Base-by-base conservation (phyloP, 92 coral and sea anemone species). In the Porites cylindrica region DNA sequence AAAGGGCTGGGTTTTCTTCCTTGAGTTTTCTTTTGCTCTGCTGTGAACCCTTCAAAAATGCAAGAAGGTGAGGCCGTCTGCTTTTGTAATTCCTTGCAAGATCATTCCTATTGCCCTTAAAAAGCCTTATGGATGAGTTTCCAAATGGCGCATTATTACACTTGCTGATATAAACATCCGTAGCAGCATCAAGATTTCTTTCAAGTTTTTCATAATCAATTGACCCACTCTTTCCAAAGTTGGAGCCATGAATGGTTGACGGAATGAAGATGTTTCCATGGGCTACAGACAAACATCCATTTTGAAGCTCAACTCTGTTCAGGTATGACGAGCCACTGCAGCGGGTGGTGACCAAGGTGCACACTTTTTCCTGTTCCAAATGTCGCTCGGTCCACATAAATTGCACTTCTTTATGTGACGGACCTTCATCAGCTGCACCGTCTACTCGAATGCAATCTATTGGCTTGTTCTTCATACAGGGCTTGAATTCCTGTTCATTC, bases 271-370 rank as follows among this genome's bases (percentile, higher is more conserved):
- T 54, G 53, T 77, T 85, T 65, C 26, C 19, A 64, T 85, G 89
- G 68, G 81, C 83, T 18, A 85, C 29, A 54, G 78, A 51, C 60
- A 80, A 26, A 63, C 91, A 88, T 20, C 82, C 87, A 78, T 90
- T 90, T 79, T 90, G 89, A 26, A 84, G 89, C 78, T 90, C 90
- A 53, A 90, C 93, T 23, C 87, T 32, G 79, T 90, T 90, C 16
- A 90, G 79, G 66, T 90, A 86, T 17, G 87, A 80, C 50, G 87
- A 80, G n/a, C 90, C 87, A 84, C 92, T 89, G 84, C 80, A 76
- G 32, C 92, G 74, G 23, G 93, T 78, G 86, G 93, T 85, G 66
- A 90, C 82, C 70, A 90, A 62, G 65, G 93, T 85, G 73, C 87
- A 85, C 24, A 85, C 82, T 72, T 80, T 90, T 71, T 65, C 93